Evolutionary conservation across 2,888 invertebrate species (phyloP), one percentile per base, ranked within the genome.

Genomic region (Caenorhabditis sp.): DNA sequence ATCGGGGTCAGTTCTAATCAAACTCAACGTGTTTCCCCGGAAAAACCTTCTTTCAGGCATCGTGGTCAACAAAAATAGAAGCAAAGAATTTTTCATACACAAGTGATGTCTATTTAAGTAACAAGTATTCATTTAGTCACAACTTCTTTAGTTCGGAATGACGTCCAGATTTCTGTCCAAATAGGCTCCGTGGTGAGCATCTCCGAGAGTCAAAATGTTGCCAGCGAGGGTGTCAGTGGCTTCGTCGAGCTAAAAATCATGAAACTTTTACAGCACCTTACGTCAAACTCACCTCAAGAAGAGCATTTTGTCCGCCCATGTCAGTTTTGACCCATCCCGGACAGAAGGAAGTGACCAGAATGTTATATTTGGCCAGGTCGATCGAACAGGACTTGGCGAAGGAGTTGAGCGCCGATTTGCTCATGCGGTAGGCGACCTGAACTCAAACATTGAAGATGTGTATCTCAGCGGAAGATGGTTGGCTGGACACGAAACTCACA

Each of bases 271-370:
- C n/a, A n/a, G n/a, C n/a, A n/a, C n/a, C n/a, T n/a, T n/a, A 20
- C 35, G 15, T 9, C 30, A 52, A 15, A 46, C 27, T 15, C 26
- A 81, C 77, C 52, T 68, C 68, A 2, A 79, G 43, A 26, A 43
- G 8, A 5, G 85, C 85, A 43, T 79, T 70, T 4, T 45, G n/a
- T 9, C 84, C 84, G 20, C 85, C 84, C 85, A 85, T 85, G 41
- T 83, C 84, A 20, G 84, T 85, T 32, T 78, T 58, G 1, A 84
- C 84, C 84, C 84, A 84, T 62, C 83, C 83, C 24, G 82, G 82
- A 53, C 79, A 81, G 53, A 81, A 76, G 1, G 81, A 78, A 4
- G 78, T 77, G 27, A 74, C 43, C 11, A 83, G 55, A 46, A 83
- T 79, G 53, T 76, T 68, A 45, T 65, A 46, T 43, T 77, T 75